These are phyloP conservation scores for Dipodomys spectabilis DNA, from an alignment of 2,113 vertebrate species.

Conservation along the genomic window DNA sequence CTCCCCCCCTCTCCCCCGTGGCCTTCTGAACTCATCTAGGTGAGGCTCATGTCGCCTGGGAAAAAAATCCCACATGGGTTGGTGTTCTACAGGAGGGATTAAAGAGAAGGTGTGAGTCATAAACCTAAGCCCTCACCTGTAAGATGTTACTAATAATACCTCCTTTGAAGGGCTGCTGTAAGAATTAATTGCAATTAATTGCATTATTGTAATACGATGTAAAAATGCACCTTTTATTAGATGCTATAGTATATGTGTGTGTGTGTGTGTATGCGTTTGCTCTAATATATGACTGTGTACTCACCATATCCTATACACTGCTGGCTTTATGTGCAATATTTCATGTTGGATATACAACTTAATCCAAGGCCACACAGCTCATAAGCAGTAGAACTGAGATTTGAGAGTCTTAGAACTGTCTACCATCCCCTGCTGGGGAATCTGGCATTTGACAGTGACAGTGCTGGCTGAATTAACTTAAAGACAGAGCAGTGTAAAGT, in stretches of 20 bases:
- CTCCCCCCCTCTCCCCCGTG: background rate
- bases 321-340: background rate
- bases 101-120: background rate
- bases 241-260: background rate
- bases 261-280: background rate
- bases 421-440: background rate
- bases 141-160: conserved; percentile 34
- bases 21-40: background rate
- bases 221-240: conserved; percentile 25
- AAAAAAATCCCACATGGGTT: background rate
- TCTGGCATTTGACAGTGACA: background rate
- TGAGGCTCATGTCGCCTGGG: conserved; percentile 12
- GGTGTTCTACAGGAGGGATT: background rate
- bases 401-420: background rate
- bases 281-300: background rate
- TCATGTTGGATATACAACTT: background rate
- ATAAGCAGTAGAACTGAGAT: background rate
- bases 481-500: background rate
- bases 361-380: background rate
- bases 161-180: background rate
- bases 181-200: conserved; percentile 55
- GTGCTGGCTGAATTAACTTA: background rate
- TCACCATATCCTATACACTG: background rate
- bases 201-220: background rate
- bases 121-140: background rate